These are phyloP conservation scores for Dysmachus trigonus DNA, from an alignment of 2,888 invertebrate genomes.

Conservation along the genomic window DNA sequence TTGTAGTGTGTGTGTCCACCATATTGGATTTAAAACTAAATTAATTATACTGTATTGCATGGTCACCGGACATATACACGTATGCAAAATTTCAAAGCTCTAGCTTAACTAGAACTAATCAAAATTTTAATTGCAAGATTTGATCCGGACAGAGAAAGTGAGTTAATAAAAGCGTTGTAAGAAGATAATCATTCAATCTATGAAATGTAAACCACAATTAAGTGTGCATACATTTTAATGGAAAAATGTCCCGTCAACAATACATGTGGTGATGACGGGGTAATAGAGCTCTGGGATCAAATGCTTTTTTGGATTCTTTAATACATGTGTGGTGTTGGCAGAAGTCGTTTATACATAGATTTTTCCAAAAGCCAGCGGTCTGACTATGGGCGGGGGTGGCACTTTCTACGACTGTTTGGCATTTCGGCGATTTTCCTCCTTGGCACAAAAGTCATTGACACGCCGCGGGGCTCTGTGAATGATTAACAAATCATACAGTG, in stretches of 20 bases:
- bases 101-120: no score
- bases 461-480: not conserved
- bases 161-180: no score
- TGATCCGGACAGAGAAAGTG: no score
- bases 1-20: no score
- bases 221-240: not conserved
- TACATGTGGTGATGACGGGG: not conserved
- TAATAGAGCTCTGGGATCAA: not conserved
- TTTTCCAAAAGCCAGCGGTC: not conserved
- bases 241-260: not conserved
- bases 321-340: not conserved
- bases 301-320: not conserved
- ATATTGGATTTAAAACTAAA: no score
- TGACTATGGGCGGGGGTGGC: not conserved
- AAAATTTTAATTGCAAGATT: no score
- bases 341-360: not conserved
- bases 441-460: conserved; percentile 8
- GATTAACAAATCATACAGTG: conserved; percentile 1
- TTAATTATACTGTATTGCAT: no score
- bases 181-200: not conserved
- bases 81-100: no score
- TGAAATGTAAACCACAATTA: not conserved
- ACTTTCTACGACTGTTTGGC: not conserved
- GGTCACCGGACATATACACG: no score
- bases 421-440: conserved; percentile 2